Evolutionary conservation across 92 coral and sea anemone genomes (phyloP), one percentile per base, ranked within the genome.

Genomic region (Palythoa grandis): DNA sequence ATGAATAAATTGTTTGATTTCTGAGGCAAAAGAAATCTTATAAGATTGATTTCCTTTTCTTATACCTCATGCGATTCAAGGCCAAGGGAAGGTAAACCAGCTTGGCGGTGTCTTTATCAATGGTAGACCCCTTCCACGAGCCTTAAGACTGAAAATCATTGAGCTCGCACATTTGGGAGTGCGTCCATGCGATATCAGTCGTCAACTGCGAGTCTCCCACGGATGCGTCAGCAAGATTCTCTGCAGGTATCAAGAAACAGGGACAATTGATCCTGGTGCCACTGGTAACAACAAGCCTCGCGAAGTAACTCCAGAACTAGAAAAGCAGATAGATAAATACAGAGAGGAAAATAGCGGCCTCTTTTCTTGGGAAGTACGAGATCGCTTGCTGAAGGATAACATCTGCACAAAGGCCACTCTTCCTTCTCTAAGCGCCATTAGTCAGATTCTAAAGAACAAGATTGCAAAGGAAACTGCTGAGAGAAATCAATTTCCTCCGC

Each of bases 221-320:
- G 98, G 98, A 65, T 96, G 98, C 61, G 98, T 96, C 2, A 96
- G 98, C 70, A 96, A 96, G 79, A 96, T 96, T 37, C 93, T 96
- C 39, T 96, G 98, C 87, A 91, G 98, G 47, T 96, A 92, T 86
- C 98, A 96, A 88, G 98, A 96, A 71, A 96, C 98, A 1, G 98
- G 98, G 14, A 92, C 98, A 38, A 93, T 96, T 35, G 98, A 94
- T 69, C 98, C 98, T 17, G 98, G 98, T n/a, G 90, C 97, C 5
- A 88, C 91, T 6, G 91, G 90, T 63, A 80, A 89, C 60, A 92
- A 76, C 83, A 96, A 89, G 66, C 98, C 98, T 1, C 92, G 98
- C 58, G 95, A 94, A 11, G 94, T 96, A 53, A 96, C 98, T 11
- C 92, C 94, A 83, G 98, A 91, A 52, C 92, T 96, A 50, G 98